These are phyloP conservation scores for Cyprinodon variegatus DNA, from an alignment of 2,113 vertebrate genomes.

Conservation along the genomic window DNA sequence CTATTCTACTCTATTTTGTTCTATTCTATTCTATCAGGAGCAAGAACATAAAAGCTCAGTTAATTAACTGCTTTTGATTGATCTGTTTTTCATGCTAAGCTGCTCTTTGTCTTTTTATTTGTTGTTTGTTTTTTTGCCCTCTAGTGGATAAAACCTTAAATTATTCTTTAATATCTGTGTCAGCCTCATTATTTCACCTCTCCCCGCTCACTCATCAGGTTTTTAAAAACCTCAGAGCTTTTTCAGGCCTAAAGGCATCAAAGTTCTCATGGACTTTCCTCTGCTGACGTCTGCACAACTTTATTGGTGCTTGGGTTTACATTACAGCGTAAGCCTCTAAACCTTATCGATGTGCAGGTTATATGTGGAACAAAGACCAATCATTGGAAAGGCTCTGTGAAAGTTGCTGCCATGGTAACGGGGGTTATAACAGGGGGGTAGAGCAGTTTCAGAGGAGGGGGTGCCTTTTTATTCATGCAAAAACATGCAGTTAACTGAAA, in stretches of 20 bases:
- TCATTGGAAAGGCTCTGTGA: constrained; percentile 29
- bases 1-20: no score
- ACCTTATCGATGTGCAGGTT: constrained; percentile 22
- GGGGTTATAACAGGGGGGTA: constrained; percentile 13
- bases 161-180: no score
- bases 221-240: background rate
- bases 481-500: background rate
- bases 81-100: no score
- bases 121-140: no score
- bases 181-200: no score
- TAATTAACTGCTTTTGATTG: no score
- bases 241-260: background rate
- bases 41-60: no score
- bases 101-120: no score
- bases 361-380: background rate
- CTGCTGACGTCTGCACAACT: constrained; percentile 24
- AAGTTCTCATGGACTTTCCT: background rate
- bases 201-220: background rate
- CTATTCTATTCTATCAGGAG: no score
- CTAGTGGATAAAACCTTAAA: no score
- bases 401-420: constrained; percentile 68
- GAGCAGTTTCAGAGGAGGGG: background rate
- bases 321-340: constrained; percentile 15
- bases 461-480: background rate
- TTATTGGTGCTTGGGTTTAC: constrained; percentile 50